Base-by-base conservation (phyloP, 2,888 invertebrate species). In the Adelognathus sp. region DNA sequence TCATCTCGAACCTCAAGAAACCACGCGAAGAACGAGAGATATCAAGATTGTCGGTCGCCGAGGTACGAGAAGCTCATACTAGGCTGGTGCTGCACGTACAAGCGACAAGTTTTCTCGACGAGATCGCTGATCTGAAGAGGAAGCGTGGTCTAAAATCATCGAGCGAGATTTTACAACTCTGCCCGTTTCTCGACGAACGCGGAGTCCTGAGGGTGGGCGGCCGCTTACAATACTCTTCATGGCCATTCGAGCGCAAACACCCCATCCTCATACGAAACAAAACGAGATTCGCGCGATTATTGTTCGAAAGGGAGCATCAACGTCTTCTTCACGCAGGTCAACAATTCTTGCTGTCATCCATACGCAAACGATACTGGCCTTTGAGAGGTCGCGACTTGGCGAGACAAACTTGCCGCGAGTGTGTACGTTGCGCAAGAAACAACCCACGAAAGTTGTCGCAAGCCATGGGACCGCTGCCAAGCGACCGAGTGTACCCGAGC, bases 161-260 rank as follows among this genome's bases (percentile, higher is more conserved):
- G 0, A 76, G 64, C 33, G 70, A 73, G 27, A 21, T 81, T 1
- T 7, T 73, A 2, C 24, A 29, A 5, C 56, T 81, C 1, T 29
- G 61, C 7, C 75, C 77, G 0, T 80, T 77, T 56, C 33, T 80
- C 0, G 74, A 80, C 11, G 44, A 77, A n/a, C 31, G 18, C 2
- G 70, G 71, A 9, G 27, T 77, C 7, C 70, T 81, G 31, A 75
- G 79, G 70, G 74, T 83, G 70, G 82, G 82, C 33, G 79, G 82
- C 29, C 52, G 80, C 18, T 31, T 81, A 7, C 39, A 60, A n/a
- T 29, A 76, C 9, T 33, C 76, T 2, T 36, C 33, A 4, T 27
- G 66, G n/a, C 2, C 33, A 0, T 81, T 69, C 36, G 54, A 36
- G 7, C 33, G 54, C 11, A 54, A 61, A 14, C 77, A 71, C 27